These are phyloP conservation scores for Rhabdophis nuchalis DNA, from an alignment of 2,797 vertebrate species.

Conservation along the genomic window DNA sequence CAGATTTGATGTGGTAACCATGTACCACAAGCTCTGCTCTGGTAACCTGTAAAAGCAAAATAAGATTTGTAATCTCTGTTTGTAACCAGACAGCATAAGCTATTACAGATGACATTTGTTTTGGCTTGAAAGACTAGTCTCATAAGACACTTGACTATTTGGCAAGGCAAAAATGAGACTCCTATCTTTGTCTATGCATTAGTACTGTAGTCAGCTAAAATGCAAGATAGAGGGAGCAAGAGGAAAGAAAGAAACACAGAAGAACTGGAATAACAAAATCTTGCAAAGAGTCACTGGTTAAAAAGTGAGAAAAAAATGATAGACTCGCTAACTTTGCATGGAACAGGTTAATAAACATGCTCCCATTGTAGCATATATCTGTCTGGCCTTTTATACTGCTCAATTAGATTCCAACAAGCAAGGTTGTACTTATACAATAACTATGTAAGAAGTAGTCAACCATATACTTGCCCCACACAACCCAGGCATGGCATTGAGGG, in stretches of 20 bases:
- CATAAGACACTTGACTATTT: not conserved
- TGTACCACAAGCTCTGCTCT: not conserved
- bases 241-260: not conserved
- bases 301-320: not conserved
- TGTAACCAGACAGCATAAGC: slow-evolving; percentile 8
- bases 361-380: not conserved
- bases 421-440: not conserved
- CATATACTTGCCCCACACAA: slow-evolving; percentile 4
- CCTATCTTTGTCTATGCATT: not conserved
- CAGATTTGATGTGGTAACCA: slow-evolving; percentile 33
- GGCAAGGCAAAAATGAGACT: not conserved
- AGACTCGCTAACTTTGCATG: not conserved
- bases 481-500: not conserved
- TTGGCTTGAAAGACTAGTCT: not conserved
- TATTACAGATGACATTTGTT: not conserved
- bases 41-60: slow-evolving; percentile 54
- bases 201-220: slow-evolving; percentile 11
- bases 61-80: slow-evolving; percentile 36
- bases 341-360: not conserved
- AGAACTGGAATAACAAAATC: not conserved
- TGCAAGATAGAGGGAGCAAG: slow-evolving; percentile 8
- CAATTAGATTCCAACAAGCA: slow-evolving; percentile 2
- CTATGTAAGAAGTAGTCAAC: not conserved
- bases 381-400: slow-evolving; percentile 10
- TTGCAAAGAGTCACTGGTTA: not conserved